Evolutionary conservation across 2,113 vertebrate species (phyloP).

Genomic region (Plectropomus leopardus): DNA sequence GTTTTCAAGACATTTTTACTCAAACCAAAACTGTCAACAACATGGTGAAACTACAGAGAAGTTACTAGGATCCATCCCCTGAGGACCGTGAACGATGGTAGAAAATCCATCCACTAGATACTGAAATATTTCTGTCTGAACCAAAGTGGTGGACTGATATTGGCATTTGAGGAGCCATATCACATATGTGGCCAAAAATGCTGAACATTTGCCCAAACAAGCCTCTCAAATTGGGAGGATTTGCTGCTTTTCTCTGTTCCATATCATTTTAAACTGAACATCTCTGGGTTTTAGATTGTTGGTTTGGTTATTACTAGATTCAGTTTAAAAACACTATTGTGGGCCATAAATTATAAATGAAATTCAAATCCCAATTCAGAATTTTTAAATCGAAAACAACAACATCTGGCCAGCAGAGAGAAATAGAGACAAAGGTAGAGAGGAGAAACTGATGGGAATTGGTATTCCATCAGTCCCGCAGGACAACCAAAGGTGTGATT

Average conservation of each 20-base stretch:
- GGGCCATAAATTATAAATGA: not conserved
- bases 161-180: not conserved
- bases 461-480: constrained; percentile 81
- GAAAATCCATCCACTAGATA: not conserved
- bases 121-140: not conserved
- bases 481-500: constrained; percentile 83
- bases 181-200: not conserved
- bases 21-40: not conserved
- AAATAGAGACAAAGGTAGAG: not conserved
- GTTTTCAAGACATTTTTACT: not conserved
- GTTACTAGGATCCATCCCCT: not conserved
- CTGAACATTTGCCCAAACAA: not conserved
- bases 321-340: too few species aligned
- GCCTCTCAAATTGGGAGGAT: not conserved
- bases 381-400: constrained; percentile 36
- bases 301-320: too few species aligned
- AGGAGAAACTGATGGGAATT: constrained; percentile 66
- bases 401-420: constrained; percentile 64
- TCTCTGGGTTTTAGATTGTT: not conserved
- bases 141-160: not conserved
- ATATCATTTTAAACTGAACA: not conserved
- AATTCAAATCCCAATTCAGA: not conserved
- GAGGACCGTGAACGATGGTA: not conserved
- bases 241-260: not conserved
- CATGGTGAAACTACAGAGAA: not conserved